phyloP scores from a whole-genome alignment of 2,888 invertebrate species.

The Ryuthela nishihirai region DNA sequence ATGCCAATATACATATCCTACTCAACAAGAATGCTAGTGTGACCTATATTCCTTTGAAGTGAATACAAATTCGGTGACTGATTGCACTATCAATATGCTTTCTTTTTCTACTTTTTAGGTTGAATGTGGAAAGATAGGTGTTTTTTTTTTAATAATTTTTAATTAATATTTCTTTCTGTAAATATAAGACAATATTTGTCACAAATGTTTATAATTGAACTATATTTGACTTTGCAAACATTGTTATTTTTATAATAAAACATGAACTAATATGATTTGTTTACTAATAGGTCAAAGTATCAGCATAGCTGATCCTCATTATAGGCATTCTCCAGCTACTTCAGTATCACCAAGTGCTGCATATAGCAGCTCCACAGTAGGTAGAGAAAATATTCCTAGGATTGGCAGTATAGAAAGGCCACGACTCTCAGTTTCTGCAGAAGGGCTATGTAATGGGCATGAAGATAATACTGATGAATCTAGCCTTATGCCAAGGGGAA shows the following conservation, averaged over 20 bases:
- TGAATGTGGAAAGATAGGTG: no score
- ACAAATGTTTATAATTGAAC: no score
- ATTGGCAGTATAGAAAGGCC: slow-evolving; percentile 33
- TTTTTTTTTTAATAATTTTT: no score
- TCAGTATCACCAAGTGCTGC: slow-evolving; percentile 30
- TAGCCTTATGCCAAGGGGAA: slow-evolving; percentile 21
- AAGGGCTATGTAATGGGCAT: slow-evolving; percentile 41
- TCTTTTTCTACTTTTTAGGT: no score
- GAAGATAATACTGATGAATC: slow-evolving; percentile 35
- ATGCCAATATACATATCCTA: no score
- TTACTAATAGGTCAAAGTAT: slow-evolving; percentile 8
- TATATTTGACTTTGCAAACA: no score
- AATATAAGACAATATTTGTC: no score
- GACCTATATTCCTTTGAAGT: no score
- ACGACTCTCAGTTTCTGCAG: slow-evolving; percentile 30
- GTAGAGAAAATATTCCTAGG: slow-evolving; percentile 22
- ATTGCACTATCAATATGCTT: no score
- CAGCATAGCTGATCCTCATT: slow-evolving; percentile 7
- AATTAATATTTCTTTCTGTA: no score
- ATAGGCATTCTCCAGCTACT: slow-evolving; percentile 24
- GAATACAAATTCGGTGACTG: no score
- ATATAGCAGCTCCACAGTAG: slow-evolving; percentile 13
- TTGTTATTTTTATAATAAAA: not conserved
- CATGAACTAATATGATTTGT: not conserved
- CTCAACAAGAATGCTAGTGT: no score